phyloP scores from a whole-genome alignment of 2,797 vertebrate species.

The Iguana delicatissima region DNA sequence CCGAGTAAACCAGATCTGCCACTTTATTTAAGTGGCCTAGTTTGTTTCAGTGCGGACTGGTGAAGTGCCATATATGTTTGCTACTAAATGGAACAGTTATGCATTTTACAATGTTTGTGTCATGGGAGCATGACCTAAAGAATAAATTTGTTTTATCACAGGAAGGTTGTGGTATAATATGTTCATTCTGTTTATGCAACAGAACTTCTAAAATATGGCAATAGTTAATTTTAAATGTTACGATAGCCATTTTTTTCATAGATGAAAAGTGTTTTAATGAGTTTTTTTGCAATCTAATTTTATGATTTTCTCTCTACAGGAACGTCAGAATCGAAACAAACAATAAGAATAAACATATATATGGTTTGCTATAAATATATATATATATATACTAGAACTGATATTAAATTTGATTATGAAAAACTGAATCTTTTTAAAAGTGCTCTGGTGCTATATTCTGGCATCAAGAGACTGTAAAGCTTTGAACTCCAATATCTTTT shows the following conservation, averaged over 20 bases:
- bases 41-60: not conserved
- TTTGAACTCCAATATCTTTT: conserved; percentile 85
- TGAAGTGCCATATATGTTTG: not conserved
- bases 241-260: not conserved
- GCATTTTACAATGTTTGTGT: not conserved
- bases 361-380: conserved; percentile 78
- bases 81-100: not conserved
- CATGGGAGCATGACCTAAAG: not conserved
- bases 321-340: conserved; percentile 95
- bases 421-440: conserved; percentile 69
- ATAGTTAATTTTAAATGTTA: not conserved
- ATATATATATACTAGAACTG: conserved; percentile 79
- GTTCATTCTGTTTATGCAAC: not conserved
- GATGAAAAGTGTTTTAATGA: not conserved
- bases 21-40: not conserved
- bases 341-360: conserved; percentile 87
- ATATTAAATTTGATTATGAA: conserved; percentile 84
- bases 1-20: not conserved
- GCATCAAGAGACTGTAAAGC: conserved; percentile 84
- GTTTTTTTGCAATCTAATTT: conserved; percentile 23
- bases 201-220: not conserved
- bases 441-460: conserved; percentile 84
- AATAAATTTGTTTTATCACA: not conserved
- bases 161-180: not conserved
- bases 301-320: conserved; percentile 81